Conservation (phyloP, 2,888 invertebrate species). For the Orthosia gothica region DNA sequence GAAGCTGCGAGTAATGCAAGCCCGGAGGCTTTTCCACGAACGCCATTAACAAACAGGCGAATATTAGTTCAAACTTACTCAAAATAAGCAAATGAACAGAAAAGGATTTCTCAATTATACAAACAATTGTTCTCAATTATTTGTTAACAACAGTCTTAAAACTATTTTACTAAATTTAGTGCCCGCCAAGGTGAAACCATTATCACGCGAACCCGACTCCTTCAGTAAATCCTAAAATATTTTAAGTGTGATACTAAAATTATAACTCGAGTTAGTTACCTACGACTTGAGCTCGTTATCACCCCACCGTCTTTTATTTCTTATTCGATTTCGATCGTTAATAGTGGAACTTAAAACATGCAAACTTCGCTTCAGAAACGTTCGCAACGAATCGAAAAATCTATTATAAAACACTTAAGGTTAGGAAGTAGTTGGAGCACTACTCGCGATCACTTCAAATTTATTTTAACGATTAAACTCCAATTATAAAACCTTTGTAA, state of each 20-base stretch:
- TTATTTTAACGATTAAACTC: slow-evolving; percentile 59
- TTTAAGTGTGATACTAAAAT: slow-evolving; percentile 5
- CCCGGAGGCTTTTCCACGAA: background rate
- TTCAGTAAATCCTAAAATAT: slow-evolving; percentile 1
- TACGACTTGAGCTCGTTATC: too few species aligned
- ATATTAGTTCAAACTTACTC: background rate
- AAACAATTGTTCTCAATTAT: background rate
- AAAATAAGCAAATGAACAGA: background rate
- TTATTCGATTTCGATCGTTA: slow-evolving; percentile 29
- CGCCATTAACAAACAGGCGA: too few species aligned
- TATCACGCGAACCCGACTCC: slow-evolving; percentile 7
- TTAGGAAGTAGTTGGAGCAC: slow-evolving; percentile 38
- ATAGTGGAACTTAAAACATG: slow-evolving; percentile 38
- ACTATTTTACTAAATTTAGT: slow-evolving; percentile 8
- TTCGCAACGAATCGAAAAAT: slow-evolving; percentile 37
- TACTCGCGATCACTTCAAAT: slow-evolving; percentile 36
- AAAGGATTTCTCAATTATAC: background rate
- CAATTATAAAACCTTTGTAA: slow-evolving; percentile 38
- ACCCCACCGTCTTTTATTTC: slow-evolving; percentile 14
- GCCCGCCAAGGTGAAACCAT: background rate
- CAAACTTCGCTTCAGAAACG: slow-evolving; percentile 34
- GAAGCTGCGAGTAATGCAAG: slow-evolving; percentile 12
- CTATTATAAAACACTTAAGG: slow-evolving; percentile 50
- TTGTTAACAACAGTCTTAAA: background rate
- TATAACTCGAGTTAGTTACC: slow-evolving; percentile 17